Base-by-base conservation (phyloP, 35 echinoderm and acorn worm genomes). In the Acanthaster planci region DNA sequence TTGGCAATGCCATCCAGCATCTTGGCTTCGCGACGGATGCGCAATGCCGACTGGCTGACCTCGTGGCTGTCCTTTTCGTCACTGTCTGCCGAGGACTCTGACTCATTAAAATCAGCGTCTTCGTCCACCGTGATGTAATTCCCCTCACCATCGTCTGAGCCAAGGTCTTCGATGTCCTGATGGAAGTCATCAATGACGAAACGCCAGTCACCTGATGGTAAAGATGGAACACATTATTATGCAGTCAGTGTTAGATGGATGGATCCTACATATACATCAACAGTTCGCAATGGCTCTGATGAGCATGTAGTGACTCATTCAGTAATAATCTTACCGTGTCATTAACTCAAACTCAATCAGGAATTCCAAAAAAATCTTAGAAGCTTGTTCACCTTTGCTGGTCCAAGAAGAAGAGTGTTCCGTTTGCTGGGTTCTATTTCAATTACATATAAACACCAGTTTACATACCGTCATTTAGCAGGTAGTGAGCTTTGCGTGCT, bases 71-170 rank as follows among this genome's bases (percentile, higher is more conserved):
- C 82, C 18, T 42, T 76, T 8, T 67, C 59, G 50, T 99, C 96
- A 57, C 96, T 99, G 31, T 99, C 88, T 7, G 52, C 96, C 36
- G 94, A 95, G 0, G 93, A 91, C 30, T 86, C 85, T 7, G 94
- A 99, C 55, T 99, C 96, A 39, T 99, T 92, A 76, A 94, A 86
- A 50, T 99, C 96, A 8, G 92, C 92, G 88, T 99, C 96, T 52
- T 99, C 96, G 80, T 99, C 96, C 32, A 91, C 51, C 8, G 89
- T 84, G 21, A 86, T 60, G 38, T 88, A 83, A 9, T 78, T 79
- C 37, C 82, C 87, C 7, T 86, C 82, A 55, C 53, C 52, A 17
- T 88, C 87, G 27, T 93, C 87, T 17, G 60, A 23, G 19, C 53
- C 31, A 21, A 81, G 53, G 39, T 88, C 81, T 42, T 79, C 37